Conservation (phyloP, 2,113 vertebrate genomes). For the Budorcas taxicolor region DNA sequence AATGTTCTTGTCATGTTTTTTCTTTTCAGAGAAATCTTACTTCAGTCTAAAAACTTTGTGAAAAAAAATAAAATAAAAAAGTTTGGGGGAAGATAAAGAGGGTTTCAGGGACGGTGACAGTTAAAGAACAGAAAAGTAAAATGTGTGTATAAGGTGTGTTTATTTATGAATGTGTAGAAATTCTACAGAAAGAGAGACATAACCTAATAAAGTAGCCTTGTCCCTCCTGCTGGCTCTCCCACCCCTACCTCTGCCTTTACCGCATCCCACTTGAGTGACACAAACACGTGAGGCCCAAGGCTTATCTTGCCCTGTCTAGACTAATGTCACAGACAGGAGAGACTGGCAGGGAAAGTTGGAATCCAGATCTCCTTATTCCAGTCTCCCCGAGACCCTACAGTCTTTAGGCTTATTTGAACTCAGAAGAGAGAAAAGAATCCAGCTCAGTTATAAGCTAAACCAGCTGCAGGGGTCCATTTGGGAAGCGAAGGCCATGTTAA, state of each 20-base stretch:
- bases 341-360: not conserved
- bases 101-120: not conserved
- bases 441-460: not conserved
- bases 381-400: not conserved
- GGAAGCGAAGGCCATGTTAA: not conserved
- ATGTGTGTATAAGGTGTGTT: not conserved
- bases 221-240: not conserved
- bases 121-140: not conserved
- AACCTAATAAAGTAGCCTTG: not conserved
- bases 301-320: not conserved
- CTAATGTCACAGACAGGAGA: not conserved
- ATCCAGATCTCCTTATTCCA: not conserved
- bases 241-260: not conserved
- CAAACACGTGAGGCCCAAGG: not conserved
- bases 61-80: not conserved
- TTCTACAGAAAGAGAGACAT: not conserved
- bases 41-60: not conserved
- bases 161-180: not conserved
- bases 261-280: not conserved
- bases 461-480: not conserved
- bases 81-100: not conserved
- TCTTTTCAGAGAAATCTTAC: not conserved
- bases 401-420: not conserved
- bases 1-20: not conserved
- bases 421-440: not conserved